phyloP scores from a whole-genome alignment of 2,113 vertebrate species.

The Emydocephalus ijimae region DNA sequence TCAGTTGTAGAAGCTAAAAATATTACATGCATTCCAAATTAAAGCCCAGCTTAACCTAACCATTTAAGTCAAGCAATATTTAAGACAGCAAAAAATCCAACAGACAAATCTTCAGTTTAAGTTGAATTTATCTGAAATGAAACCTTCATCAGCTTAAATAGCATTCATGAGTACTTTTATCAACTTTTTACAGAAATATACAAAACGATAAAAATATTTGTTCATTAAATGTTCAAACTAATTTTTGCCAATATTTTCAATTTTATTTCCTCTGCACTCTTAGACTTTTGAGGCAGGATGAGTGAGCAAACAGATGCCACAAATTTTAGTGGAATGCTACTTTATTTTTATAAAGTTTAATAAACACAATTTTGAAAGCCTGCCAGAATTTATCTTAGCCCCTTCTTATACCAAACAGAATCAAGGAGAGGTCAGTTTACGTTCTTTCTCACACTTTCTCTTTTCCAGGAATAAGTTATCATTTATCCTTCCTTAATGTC shows the following conservation, averaged over 20 bases:
- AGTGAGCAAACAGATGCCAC: not conserved
- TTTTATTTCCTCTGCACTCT: not conserved
- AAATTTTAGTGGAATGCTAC: not conserved
- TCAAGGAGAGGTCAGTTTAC: not conserved
- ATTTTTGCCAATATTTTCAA: not conserved
- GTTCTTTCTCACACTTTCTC: not conserved
- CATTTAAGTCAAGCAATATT: constrained; percentile 52
- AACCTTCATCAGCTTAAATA: constrained; percentile 11
- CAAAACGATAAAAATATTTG: not conserved
- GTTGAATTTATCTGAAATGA: constrained; percentile 13
- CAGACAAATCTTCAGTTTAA: constrained; percentile 2
- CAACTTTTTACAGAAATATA: constrained; percentile 27
- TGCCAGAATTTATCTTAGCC: not conserved
- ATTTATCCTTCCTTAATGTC: not conserved
- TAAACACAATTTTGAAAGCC: not conserved
- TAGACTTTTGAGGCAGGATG: not conserved
- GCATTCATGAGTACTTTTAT: constrained; percentile 20
- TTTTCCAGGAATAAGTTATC: not conserved
- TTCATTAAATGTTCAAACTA: not conserved
- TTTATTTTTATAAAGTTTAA: not conserved
- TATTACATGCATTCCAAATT: constrained; percentile 64
- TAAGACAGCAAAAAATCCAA: not conserved
- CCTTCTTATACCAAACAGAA: not conserved
- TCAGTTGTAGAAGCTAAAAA: constrained; percentile 56
- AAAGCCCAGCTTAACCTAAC: constrained; percentile 54